These are phyloP conservation scores for Macaca nemestrina DNA, from an alignment of 2,113 vertebrate species.

Conservation along the genomic window DNA sequence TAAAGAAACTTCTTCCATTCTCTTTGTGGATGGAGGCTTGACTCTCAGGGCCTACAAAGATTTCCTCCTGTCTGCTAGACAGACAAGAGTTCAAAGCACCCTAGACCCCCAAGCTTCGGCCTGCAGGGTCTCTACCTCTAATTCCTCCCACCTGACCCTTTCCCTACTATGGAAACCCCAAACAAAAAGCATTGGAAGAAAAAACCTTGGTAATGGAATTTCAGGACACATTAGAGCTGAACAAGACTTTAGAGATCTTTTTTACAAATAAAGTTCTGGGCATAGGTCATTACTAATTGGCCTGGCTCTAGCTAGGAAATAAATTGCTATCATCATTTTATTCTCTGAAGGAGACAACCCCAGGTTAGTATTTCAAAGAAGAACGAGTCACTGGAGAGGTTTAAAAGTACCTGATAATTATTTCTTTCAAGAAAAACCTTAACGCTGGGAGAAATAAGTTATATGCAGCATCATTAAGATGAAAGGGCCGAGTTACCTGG, in stretches of 20 bases:
- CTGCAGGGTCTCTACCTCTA: background rate
- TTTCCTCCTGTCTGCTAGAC: background rate
- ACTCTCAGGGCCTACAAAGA: background rate
- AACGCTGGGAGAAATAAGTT: slow-evolving; percentile 66
- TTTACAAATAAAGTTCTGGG: slow-evolving; percentile 46
- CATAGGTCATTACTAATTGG: slow-evolving; percentile 63
- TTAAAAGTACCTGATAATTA: slow-evolving; percentile 75
- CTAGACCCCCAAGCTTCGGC: background rate
- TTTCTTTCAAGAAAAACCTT: slow-evolving; percentile 78
- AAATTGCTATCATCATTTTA: slow-evolving; percentile 76
- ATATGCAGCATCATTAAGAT: slow-evolving; percentile 53
- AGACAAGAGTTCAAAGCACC: background rate
- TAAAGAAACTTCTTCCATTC: background rate
- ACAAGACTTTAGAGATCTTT: slow-evolving; percentile 13
- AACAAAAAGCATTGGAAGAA: background rate
- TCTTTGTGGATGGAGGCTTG: background rate
- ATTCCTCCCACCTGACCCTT: background rate
- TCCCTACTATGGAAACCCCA: background rate
- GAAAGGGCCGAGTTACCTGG: slow-evolving; percentile 50
- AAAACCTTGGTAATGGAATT: slow-evolving; percentile 1
- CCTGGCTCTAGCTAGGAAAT: slow-evolving; percentile 64
- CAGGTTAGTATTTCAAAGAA: slow-evolving; percentile 78
- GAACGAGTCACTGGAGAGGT: slow-evolving; percentile 72
- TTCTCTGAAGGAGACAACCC: slow-evolving; percentile 74
- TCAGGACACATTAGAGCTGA: background rate